Evolutionary conservation across 1,140 invertebrate genomes (phyloP).

Genomic region (Magallana ariakensis): DNA sequence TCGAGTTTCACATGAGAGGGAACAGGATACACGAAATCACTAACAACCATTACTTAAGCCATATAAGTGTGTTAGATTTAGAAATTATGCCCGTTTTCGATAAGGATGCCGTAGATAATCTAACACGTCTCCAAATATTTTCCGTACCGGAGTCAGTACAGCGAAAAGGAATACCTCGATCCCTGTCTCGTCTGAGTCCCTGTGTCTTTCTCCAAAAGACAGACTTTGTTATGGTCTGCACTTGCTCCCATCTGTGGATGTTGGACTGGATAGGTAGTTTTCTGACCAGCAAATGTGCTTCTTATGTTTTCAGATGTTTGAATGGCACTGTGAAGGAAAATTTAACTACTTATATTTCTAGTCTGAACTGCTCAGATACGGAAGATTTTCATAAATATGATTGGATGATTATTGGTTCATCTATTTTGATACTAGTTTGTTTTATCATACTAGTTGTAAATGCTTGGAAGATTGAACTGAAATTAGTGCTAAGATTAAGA

Average conservation of each 20-base stretch:
- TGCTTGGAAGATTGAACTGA: neutral
- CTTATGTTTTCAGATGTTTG: neutral
- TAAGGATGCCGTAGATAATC: neutral
- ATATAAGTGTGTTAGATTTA: neutral
- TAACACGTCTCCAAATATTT: neutral
- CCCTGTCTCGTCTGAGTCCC: neutral
- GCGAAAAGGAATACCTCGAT: neutral
- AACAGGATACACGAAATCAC: neutral
- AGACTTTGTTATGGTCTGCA: neutral
- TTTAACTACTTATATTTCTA: neutral
- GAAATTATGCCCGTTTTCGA: neutral
- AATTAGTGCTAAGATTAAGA: neutral
- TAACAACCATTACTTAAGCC: neutral
- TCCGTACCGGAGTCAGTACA: neutral
- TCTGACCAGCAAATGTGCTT: neutral
- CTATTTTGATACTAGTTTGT: neutral
- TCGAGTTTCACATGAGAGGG: neutral
- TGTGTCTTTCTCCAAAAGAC: neutral
- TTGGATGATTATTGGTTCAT: neutral
- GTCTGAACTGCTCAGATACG: neutral
- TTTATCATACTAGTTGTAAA: neutral
- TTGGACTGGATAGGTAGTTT: neutral
- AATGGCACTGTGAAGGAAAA: neutral
- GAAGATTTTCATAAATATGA: neutral
- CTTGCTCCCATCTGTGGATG: neutral